Evolutionary conservation across 2,797 vertebrate species (phyloP).

Genomic region (Lagorchestes hirsutus): DNA sequence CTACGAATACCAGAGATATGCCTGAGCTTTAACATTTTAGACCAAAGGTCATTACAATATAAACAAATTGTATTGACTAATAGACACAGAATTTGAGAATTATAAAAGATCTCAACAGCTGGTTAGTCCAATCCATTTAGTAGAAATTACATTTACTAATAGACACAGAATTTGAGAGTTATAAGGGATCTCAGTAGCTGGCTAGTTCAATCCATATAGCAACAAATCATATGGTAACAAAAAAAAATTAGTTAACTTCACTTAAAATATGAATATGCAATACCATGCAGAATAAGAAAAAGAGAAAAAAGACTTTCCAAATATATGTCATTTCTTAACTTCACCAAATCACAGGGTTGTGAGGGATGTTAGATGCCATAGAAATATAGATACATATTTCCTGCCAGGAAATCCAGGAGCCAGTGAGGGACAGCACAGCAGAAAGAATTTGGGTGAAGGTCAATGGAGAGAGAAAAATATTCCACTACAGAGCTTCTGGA

Average conservation of each 20-base stretch:
- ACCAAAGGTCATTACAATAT: background rate
- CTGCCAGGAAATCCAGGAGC: background rate
- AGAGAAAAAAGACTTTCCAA: background rate
- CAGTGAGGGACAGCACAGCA: background rate
- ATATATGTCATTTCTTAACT: background rate
- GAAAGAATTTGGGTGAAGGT: background rate
- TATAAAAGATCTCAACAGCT: background rate
- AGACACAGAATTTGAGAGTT: background rate
- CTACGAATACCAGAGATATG: background rate
- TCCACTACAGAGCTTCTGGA: background rate
- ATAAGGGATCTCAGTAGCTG: background rate
- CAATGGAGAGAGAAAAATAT: background rate
- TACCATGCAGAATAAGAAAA: conserved; percentile 20
- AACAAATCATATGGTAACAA: background rate
- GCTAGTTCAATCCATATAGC: background rate
- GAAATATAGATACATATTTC: background rate
- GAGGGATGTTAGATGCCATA: background rate
- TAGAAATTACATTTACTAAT: background rate
- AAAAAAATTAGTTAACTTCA: conserved; percentile 39
- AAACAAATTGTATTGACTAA: background rate
- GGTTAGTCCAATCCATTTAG: background rate
- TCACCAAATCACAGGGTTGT: background rate
- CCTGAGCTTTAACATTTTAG: background rate
- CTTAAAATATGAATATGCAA: background rate
- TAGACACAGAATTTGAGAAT: background rate